Evolutionary conservation across 2,888 invertebrate genomes (phyloP).

Genomic region (Dolichomitus sp.): DNA sequence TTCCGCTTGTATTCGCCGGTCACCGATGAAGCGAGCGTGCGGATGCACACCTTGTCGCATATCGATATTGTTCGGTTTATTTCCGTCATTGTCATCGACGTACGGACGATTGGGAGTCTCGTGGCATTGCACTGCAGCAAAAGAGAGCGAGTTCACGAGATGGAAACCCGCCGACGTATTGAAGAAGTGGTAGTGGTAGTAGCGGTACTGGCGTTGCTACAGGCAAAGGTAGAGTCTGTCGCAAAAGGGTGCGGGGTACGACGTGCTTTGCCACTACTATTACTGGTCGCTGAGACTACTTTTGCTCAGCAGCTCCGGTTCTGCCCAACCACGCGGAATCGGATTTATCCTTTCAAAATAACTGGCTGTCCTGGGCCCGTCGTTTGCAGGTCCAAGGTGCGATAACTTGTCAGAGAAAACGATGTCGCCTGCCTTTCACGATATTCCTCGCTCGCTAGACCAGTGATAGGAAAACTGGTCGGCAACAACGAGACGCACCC

Average conservation of each 20-base stretch:
- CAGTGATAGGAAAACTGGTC: slow-evolving; percentile 53
- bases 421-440: slow-evolving; percentile 55
- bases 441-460: slow-evolving; percentile 46
- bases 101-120: slow-evolving; percentile 33
- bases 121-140: slow-evolving; percentile 19
- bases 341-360: slow-evolving; percentile 67
- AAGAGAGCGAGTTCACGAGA: slow-evolving; percentile 31
- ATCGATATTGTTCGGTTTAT: slow-evolving; percentile 39
- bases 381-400: slow-evolving; percentile 71
- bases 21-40: neutral
- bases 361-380: slow-evolving; percentile 59
- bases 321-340: slow-evolving; percentile 48
- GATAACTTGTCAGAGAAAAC: slow-evolving; percentile 75
- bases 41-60: neutral
- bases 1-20: neutral
- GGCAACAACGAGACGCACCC: slow-evolving; percentile 44
- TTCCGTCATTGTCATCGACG: slow-evolving; percentile 36
- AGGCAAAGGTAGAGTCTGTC: neutral
- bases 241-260: slow-evolving; percentile 2
- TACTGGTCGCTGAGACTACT: slow-evolving; percentile 21
- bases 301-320: slow-evolving; percentile 33
- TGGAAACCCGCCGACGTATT: slow-evolving; percentile 45
- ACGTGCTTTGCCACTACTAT: slow-evolving; percentile 2
- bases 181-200: slow-evolving; percentile 14
- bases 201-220: slow-evolving; percentile 17